A percentile compares a stretch with the other conserved stretches of the same genome.
phyloP scores from a whole-genome alignment of 2,888 invertebrate genomes.

The Uropetala carovei region DNA sequence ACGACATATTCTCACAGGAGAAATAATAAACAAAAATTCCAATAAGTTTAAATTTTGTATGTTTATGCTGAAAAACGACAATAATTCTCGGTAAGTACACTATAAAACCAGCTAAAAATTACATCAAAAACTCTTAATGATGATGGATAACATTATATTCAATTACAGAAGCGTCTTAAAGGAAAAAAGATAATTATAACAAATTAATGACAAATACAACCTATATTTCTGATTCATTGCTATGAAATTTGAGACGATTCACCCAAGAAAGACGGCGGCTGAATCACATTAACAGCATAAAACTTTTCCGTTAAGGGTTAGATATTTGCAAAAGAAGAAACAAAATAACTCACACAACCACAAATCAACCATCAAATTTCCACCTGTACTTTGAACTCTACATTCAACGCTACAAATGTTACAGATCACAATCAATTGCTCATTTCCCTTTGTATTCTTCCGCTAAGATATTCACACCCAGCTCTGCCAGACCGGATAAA shows the following conservation, averaged over 20 bases:
- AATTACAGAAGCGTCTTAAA: too few relatives aligned
- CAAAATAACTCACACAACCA: not conserved
- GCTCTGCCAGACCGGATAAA: conserved; percentile 31
- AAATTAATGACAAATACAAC: conserved; percentile 24
- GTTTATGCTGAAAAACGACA: too few relatives aligned
- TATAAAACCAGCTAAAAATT: too few relatives aligned
- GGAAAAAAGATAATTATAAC: not conserved
- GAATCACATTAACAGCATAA: not conserved
- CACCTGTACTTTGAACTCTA: not conserved
- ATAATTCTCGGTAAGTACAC: too few relatives aligned
- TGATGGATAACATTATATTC: too few relatives aligned
- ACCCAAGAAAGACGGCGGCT: not conserved
- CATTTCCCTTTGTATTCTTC: conserved; percentile 61
- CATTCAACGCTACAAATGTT: conserved; percentile 53
- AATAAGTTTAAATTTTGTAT: too few relatives aligned
- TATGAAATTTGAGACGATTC: not conserved
- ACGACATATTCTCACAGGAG: too few relatives aligned
- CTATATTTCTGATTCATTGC: not conserved
- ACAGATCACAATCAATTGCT: conserved; percentile 61
- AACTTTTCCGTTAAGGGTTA: not conserved
- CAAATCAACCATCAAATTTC: not conserved
- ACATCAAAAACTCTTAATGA: too few relatives aligned
- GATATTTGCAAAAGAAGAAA: not conserved
- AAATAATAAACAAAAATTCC: too few relatives aligned
- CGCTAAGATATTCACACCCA: conserved; percentile 61